These are phyloP conservation scores for Erpobdella octoculata DNA, from an alignment of 2,888 invertebrate genomes.

Conservation along the genomic window DNA sequence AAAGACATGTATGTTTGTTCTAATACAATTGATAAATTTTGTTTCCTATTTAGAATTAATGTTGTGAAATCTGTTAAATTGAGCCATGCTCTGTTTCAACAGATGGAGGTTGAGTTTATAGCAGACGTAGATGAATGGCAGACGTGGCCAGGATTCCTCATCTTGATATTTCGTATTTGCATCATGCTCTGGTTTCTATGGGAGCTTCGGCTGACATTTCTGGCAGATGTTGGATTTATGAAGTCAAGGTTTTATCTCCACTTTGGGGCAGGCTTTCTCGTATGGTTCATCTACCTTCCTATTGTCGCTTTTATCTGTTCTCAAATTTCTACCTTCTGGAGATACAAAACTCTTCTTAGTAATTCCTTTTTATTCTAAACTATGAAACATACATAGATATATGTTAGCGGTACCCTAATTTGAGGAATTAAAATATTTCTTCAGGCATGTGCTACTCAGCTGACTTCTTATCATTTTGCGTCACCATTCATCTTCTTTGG, in stretches of 20 bases:
- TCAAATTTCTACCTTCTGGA: constrained; percentile 87
- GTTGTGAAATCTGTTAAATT: background rate
- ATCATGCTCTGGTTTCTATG: constrained; percentile 84
- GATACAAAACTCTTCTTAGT: constrained; percentile 86
- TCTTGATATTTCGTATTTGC: constrained; percentile 72
- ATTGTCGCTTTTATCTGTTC: constrained; percentile 84
- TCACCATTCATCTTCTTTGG: constrained; percentile 91
- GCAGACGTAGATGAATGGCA: constrained; percentile 94
- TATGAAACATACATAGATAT: background rate
- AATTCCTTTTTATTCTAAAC: background rate
- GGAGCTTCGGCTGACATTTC: constrained; percentile 66
- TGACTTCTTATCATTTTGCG: constrained; percentile 85
- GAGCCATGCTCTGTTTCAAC: constrained; percentile 11
- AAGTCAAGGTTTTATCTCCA: constrained; percentile 73
- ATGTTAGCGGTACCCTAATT: background rate
- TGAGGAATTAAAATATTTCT: constrained; percentile 39
- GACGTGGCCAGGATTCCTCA: constrained; percentile 93
- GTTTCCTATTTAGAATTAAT: background rate
- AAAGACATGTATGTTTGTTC: too few species aligned
- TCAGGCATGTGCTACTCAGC: constrained; percentile 88
- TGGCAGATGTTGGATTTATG: constrained; percentile 67
- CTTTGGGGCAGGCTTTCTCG: constrained; percentile 90
- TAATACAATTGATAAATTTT: too few species aligned
- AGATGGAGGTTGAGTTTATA: constrained; percentile 91
- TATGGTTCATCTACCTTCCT: constrained; percentile 95